Conservation (phyloP, 2,888 invertebrate genomes). For the Rotaria socialis region DNA sequence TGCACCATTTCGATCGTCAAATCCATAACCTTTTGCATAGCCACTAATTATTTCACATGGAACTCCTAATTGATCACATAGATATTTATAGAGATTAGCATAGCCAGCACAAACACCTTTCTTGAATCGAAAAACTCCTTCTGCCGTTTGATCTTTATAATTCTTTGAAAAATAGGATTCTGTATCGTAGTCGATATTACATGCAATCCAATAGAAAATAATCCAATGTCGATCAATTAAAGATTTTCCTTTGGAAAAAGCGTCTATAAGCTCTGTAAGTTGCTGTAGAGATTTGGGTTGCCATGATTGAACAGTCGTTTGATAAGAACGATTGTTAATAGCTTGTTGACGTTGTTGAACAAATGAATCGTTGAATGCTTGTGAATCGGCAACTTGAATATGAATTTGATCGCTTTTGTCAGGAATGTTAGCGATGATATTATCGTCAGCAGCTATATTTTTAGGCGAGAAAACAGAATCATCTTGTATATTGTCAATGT, state of each 20-base stretch:
- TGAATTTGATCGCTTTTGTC: background rate
- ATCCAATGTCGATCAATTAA: background rate
- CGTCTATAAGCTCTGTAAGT: background rate
- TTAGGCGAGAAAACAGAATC: no score
- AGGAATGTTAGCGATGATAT: no score
- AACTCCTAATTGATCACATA: conserved; percentile 34
- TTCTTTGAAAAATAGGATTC: background rate
- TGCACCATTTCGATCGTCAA: background rate
- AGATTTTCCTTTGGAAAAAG: background rate
- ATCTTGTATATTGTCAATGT: no score
- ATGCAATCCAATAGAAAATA: conserved; percentile 40
- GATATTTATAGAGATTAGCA: conserved; percentile 5
- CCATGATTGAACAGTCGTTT: background rate
- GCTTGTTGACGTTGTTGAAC: background rate
- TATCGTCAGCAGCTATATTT: no score
- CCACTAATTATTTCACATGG: conserved; percentile 31
- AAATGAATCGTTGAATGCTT: background rate
- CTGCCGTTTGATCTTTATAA: background rate
- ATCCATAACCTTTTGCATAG: conserved; percentile 39
- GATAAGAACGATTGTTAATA: background rate
- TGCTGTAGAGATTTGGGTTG: background rate
- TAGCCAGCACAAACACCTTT: conserved; percentile 42
- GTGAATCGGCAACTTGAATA: background rate
- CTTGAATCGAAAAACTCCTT: conserved; percentile 35
- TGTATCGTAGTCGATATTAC: conserved; percentile 35